Conservation (phyloP, 2,888 invertebrate genomes). For the Limnephilus auricula region DNA sequence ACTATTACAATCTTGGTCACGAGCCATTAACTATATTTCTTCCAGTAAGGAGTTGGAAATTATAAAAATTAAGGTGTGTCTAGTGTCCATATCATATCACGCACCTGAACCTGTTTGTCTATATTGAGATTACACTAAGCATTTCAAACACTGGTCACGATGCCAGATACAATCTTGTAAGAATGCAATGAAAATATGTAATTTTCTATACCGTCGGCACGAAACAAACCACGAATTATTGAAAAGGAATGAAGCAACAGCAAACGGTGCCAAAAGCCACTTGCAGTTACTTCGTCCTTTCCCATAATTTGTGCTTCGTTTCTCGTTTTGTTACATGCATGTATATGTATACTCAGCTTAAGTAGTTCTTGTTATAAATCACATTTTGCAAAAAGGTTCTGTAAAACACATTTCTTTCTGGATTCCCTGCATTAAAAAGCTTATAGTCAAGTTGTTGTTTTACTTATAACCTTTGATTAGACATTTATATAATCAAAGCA, state of each 20-base stretch:
- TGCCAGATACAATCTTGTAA: not conserved
- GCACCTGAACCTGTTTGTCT: not conserved
- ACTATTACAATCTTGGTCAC: conserved; percentile 2
- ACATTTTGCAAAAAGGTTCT: not conserved
- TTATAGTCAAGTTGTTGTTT: not conserved
- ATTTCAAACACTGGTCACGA: not conserved
- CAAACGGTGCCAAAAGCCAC: too few species aligned
- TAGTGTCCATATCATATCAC: not conserved
- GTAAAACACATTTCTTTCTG: not conserved
- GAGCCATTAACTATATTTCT: not conserved
- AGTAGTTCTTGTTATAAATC: too few species aligned
- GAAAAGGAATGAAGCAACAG: too few species aligned
- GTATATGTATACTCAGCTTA: too few species aligned
- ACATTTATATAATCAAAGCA: too few species aligned
- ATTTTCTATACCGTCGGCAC: not conserved
- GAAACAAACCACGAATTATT: too few species aligned
- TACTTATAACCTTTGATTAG: too few species aligned
- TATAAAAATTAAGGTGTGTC: not conserved
- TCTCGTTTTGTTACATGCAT: too few species aligned
- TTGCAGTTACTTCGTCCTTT: too few species aligned
- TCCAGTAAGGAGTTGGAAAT: not conserved
- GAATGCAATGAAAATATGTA: not conserved
- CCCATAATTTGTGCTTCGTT: too few species aligned
- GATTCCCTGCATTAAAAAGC: not conserved
- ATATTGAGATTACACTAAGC: not conserved